Evolutionary conservation across 2,797 vertebrate genomes (phyloP), one percentile per base, ranked within the genome.

Genomic region (Tinamus major): DNA sequence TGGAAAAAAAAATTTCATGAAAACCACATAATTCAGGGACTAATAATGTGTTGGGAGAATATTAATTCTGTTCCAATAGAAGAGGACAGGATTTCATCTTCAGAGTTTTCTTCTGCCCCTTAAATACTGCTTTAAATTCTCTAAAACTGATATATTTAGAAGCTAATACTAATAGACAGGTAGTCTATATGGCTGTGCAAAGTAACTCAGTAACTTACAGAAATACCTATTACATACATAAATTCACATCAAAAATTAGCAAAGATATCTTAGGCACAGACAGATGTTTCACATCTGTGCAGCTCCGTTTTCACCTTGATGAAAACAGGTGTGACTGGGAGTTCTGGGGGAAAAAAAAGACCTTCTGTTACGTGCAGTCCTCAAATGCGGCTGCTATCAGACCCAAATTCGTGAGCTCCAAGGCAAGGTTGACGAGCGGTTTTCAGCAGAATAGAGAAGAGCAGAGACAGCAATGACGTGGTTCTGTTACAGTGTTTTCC

Each of bases 331-430:
- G 65, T 13, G 46, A 20, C 19, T 39, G 18, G 80, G 56, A 74
- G 14, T 35, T 72, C 41, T 49, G 10, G 10, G 8, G 17, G 35
- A 35, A 18, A 55, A 55, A 61, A 21, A 27, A 9, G 27, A 39
- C 49, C 23, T 44, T 44, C 8, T 31, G 13, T 26, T 23, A 15
- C 4, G 4, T 35, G 20, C 1, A 0, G 20, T 19, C 33, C 18
- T 78, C 58, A 53, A n/a, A 78, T 26, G 11, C 51, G 70, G 37
- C 4, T 83, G 55, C 27, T 26, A 41, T 21, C 13, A 41, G 21
- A 31, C 31, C 11, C 27, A 39, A 77, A 53, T 5, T 15, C 21
- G 16, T 69, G 41, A 84, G 69, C 23, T 35, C 4, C 16, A 58
- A 42, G 14, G 29, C 31, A 33, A 15, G 7, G n/a, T 23, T 26